These are phyloP conservation scores for Argopecten irradians DNA, from an alignment of 1,140 invertebrate genomes.

Conservation along the genomic window DNA sequence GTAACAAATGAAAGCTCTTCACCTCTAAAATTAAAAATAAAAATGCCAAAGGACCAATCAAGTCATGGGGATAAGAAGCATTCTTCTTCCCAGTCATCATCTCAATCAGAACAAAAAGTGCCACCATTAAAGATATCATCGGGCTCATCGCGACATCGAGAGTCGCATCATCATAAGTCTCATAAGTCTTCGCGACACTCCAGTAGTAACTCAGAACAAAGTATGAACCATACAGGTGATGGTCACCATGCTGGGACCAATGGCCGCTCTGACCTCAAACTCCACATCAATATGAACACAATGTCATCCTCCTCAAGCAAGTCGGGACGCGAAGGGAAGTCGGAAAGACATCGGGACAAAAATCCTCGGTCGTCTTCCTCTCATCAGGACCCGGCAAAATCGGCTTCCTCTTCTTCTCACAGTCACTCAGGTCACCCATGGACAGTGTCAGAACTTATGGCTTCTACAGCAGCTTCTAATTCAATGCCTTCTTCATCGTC, in stretches of 20 bases:
- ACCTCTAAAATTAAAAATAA: conserved; percentile 54
- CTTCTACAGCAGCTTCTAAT: neutral
- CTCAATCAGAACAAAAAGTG: conserved; percentile 47
- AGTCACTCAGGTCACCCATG: neutral
- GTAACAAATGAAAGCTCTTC: conserved; percentile 42
- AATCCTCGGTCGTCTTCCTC: neutral
- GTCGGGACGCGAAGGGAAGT: neutral
- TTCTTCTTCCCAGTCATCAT: conserved; percentile 36
- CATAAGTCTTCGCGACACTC: conserved; percentile 39
- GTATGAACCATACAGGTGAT: conserved; percentile 30
- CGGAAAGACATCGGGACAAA: neutral
- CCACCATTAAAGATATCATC: conserved; percentile 48
- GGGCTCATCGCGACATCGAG: conserved; percentile 34
- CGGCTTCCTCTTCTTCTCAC: neutral
- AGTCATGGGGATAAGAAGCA: conserved; percentile 24
- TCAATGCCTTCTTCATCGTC: conserved; percentile 24
- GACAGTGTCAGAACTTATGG: neutral
- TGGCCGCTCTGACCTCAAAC: conserved; percentile 47
- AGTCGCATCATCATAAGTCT: conserved; percentile 42
- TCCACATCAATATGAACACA: conserved; percentile 42
- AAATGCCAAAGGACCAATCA: conserved; percentile 45
- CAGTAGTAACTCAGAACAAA: neutral
- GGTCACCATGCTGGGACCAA: conserved; percentile 47
- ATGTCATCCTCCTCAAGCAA: neutral
- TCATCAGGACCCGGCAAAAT: neutral